These are phyloP conservation scores for Pseudomyrmex dendroicus DNA, from an alignment of 1,140 invertebrate species.

Conservation along the genomic window DNA sequence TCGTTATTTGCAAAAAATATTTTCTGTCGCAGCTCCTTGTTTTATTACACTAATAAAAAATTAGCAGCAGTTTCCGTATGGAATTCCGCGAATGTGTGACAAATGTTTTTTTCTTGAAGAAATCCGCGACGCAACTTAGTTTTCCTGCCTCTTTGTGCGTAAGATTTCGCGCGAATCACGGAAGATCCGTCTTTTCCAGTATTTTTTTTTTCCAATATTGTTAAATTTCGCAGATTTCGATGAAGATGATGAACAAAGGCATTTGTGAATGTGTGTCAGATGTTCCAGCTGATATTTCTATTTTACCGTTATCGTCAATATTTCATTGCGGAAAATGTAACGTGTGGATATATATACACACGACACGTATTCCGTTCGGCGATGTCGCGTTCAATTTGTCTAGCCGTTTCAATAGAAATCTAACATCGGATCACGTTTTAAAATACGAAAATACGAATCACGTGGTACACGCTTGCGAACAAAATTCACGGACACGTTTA, in stretches of 20 bases:
- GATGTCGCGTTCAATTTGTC: background rate
- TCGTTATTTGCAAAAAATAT: background rate
- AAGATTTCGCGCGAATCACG: background rate
- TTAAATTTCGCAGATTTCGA: background rate
- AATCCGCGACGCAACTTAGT: background rate
- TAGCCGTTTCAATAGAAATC: slow-evolving; percentile 9
- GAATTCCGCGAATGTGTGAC: background rate
- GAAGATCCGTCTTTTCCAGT: slow-evolving; percentile 10
- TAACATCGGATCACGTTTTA: background rate
- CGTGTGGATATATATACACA: no score
- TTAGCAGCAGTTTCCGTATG: background rate
- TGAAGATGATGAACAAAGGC: background rate
- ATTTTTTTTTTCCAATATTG: background rate
- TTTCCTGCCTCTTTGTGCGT: background rate
- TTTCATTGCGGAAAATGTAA: background rate
- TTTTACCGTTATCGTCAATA: background rate
- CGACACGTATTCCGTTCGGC: background rate
- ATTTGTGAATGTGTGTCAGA: background rate
- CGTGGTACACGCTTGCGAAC: no score
- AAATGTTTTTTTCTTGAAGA: background rate
- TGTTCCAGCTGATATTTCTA: slow-evolving; percentile 17
- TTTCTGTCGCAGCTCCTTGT: background rate
- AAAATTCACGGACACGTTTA: no score
- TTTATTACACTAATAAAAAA: slow-evolving; percentile 5
- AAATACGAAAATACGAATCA: background rate